Percentiles rank a stretch among this genome's conserved stretches.
phyloP scores from a whole-genome alignment of 2,888 invertebrate genomes.

The Agriopis aurantiaria region DNA sequence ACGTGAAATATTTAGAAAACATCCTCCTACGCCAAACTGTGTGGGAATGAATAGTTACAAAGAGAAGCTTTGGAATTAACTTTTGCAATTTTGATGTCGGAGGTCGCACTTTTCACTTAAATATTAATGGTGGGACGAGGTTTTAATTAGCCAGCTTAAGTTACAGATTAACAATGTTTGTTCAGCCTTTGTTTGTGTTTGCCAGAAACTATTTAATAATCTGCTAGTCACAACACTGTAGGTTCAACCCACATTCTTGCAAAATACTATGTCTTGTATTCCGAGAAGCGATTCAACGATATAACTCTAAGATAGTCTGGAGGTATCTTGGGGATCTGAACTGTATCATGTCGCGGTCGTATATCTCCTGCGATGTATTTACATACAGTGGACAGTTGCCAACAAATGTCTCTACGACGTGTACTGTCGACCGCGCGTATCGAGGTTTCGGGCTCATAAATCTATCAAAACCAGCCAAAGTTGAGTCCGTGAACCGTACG shows the following conservation, averaged over 20 bases:
- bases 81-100: conserved; percentile 56
- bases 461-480: conserved; percentile 61
- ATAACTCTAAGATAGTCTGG: conserved; percentile 27
- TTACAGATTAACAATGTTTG: conserved; percentile 24
- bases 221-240: conserved; percentile 12
- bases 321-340: conserved; percentile 48
- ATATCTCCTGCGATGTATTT: conserved; percentile 60
- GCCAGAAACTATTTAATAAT: conserved; percentile 16
- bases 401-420: conserved; percentile 52
- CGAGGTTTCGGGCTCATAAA: conserved; percentile 62
- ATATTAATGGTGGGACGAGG: conserved; percentile 25
- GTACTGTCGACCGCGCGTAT: conserved; percentile 52
- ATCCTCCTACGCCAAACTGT: conserved; percentile 66
- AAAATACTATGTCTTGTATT: conserved; percentile 29
- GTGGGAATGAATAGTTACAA: conserved; percentile 58
- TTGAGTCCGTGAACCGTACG: conserved; percentile 62
- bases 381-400: conserved; percentile 55
- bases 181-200: conserved; percentile 16
- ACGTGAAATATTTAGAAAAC: conserved; percentile 69
- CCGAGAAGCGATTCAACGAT: conserved; percentile 28
- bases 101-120: conserved; percentile 45
- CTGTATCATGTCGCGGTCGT: conserved; percentile 55
- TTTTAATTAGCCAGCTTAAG: conserved; percentile 32
- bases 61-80: conserved; percentile 56
- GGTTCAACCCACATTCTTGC: conserved; percentile 24